Evolutionary conservation across 2,888 invertebrate genomes (phyloP), one percentile per base, ranked within the genome.

Genomic region (Cosmia trapezina): DNA sequence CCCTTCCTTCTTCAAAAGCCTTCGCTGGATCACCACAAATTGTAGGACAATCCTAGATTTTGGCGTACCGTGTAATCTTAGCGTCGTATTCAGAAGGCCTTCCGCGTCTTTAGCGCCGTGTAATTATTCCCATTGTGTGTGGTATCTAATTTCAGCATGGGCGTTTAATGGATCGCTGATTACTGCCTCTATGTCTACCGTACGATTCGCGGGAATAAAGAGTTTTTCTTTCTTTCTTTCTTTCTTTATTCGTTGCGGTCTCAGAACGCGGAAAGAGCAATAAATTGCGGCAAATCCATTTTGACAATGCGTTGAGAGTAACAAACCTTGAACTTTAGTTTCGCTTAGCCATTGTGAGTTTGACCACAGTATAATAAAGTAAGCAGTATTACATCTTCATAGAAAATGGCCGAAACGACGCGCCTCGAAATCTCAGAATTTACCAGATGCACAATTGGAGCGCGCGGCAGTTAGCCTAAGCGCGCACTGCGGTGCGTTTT

Each of bases 101-200:
- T 90, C 91, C 91, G 90, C 86, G 77, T 91, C 66, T 86, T 86
- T 80, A 86, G 82, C 85, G 84, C 89, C 82, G 81, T 85, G 86
- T 89, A 89, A 90, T 90, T 88, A 88, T 88, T 88, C 78, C 86
- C 83, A 89, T 91, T 92, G 89, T 90, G 87, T 89, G 86, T 84
- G 86, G 89, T 90, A 85, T 88, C 89, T 91, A 91, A 93, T 92
- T 91, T 89, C 88, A 87, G 90, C 88, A 91, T 93, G 91, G 95
- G 92, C 92, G 94, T 92, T 91, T 92, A 94, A 93, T 93, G 86
- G 90, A 80, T 83, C 89, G 85, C 84, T 90, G 90, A 91, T 93
- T 91, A 90, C 90, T 81, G 87, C 87, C 47, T 83, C 66, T 17
- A 61, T 54, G 70, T 75, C 85, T 85, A 79, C 83, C 83, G 84